Evolutionary conservation across 1,140 invertebrate genomes (phyloP).

Genomic region (Oscheius sp.): DNA sequence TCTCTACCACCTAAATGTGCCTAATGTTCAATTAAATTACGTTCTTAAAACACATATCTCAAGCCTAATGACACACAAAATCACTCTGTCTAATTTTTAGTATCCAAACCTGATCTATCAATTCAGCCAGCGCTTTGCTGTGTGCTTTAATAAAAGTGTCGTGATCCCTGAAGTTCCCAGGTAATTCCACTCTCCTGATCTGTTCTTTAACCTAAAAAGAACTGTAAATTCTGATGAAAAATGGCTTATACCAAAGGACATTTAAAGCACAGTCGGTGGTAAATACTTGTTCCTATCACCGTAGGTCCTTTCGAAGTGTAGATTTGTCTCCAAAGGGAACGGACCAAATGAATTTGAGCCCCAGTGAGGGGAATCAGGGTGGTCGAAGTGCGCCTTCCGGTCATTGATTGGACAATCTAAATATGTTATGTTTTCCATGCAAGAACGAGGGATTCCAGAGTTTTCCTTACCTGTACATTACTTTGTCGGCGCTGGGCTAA

Average conservation of each 20-base stretch:
- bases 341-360: slow-evolving; percentile 57
- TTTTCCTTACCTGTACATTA: slow-evolving; percentile 48
- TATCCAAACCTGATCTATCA: slow-evolving; percentile 57
- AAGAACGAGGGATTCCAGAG: not conserved
- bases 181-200: slow-evolving; percentile 48
- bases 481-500: slow-evolving; percentile 50
- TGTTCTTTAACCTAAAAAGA: slow-evolving; percentile 53
- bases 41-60: not conserved
- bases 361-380: slow-evolving; percentile 56
- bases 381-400: slow-evolving; percentile 54
- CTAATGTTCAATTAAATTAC: not conserved
- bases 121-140: slow-evolving; percentile 53
- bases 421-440: not conserved
- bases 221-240: not conserved
- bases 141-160: slow-evolving; percentile 56
- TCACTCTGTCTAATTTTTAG: no score
- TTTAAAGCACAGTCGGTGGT: slow-evolving; percentile 59
- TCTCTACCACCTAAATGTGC: slow-evolving; percentile 53
- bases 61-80: not conserved
- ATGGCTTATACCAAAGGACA: slow-evolving; percentile 33
- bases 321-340: slow-evolving; percentile 58
- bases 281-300: slow-evolving; percentile 56
- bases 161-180: slow-evolving; percentile 51
- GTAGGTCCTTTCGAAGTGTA: slow-evolving; percentile 58
- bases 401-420: slow-evolving; percentile 47